phyloP scores from a whole-genome alignment of 1,140 invertebrate genomes.

The Neodiprion lecontei region DNA sequence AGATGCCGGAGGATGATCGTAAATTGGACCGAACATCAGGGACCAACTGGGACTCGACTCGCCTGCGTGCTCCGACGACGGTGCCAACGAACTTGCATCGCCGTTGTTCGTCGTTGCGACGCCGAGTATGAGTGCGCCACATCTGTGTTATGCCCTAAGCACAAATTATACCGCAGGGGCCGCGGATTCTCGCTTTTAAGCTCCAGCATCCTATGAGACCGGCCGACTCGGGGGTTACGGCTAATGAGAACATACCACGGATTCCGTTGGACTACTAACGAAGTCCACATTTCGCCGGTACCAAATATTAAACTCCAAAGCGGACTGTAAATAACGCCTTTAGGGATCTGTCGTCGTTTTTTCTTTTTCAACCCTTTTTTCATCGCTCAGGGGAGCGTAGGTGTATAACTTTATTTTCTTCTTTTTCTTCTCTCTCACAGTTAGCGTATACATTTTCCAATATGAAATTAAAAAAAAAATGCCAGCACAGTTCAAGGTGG shows the following conservation, averaged over 20 bases:
- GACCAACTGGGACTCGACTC: neutral
- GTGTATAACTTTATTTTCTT: too few species aligned
- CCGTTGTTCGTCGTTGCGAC: neutral
- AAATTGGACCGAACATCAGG: neutral
- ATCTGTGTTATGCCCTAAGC: too few species aligned
- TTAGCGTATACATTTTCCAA: too few species aligned
- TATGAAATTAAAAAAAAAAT: too few species aligned
- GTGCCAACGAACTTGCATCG: slow-evolving; percentile 1
- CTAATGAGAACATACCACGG: slow-evolving; percentile 3
- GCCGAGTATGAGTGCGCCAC: neutral
- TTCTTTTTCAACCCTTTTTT: too few species aligned
- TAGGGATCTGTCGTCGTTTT: neutral
- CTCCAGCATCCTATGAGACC: neutral
- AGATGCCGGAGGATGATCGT: neutral
- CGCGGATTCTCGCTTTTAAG: too few species aligned
- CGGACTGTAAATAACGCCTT: neutral
- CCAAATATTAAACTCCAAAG: neutral
- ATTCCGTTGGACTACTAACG: neutral
- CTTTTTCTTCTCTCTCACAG: too few species aligned
- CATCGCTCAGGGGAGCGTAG: too few species aligned
- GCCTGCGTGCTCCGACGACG: neutral
- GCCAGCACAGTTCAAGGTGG: too few species aligned
- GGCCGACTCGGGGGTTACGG: neutral
- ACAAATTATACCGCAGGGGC: too few species aligned
- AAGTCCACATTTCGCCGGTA: neutral